Base-by-base conservation (phyloP, 2,113 vertebrate species). In the Crotalus horridus region DNA sequence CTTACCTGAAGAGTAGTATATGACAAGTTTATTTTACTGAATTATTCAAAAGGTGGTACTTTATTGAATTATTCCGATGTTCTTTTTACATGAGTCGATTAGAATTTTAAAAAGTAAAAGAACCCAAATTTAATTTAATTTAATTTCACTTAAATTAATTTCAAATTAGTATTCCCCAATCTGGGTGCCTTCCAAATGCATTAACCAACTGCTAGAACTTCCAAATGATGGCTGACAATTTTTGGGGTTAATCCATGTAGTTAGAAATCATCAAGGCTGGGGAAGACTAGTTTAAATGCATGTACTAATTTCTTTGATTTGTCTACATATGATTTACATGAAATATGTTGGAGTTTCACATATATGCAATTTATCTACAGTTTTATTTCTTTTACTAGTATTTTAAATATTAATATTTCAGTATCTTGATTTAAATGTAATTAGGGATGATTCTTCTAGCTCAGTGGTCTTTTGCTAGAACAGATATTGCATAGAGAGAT, bases 311-410 rank as follows among this genome's bases (percentile, higher is more conserved):
- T 61, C 92, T 29, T 95, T 85, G n/a, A 15, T 39, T 39, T 86
- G 59, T 48, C 29, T 21, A 48, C n/a, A n/a, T 90, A 86, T 74
- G 55, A 87, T 96, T 54, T 93, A 48, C 11, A 58, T 93, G 3
- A 95, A 87, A 91, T 87, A 23, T 8, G 21, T 58, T 54, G 5
- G 43, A 2, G 6, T 85, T 43, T 26, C 53, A 33, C 23, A 56
- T 56, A 64, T 23, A 43, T 33, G 3, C 20, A 88, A 26, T 1
- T 61, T 85, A 24, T 39, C 13, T 85, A 33, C 6, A 13, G 9
- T 15, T 90, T 90, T 4, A 53, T 29, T 48, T 64, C 2, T 53
- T 15, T 69, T 69, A 46, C 26, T 23, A 33, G n/a, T 6, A 39
- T 81, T 81, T 81, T 81, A 81, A 81, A 81, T 39, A 74, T 74